Conservation (phyloP, 64 coral and sea anemone species). For the Trachythela sp. region DNA sequence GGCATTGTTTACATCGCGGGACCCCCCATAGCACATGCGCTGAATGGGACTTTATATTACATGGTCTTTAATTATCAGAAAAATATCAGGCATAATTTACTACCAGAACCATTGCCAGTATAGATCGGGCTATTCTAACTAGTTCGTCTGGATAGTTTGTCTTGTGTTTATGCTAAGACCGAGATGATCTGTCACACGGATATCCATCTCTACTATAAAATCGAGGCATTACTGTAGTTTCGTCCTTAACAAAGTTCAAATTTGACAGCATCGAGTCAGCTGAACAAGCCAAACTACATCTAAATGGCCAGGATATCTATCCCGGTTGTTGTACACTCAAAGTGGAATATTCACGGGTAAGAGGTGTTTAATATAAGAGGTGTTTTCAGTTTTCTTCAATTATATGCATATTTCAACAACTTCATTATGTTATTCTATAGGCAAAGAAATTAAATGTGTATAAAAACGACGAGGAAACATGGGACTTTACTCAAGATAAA, state of each 20-base stretch:
- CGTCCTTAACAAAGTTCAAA: conserved; percentile 55
- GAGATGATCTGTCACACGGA: neutral
- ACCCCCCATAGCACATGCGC: no score
- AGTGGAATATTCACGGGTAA: conserved; percentile 99
- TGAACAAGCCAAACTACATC: conserved; percentile 68
- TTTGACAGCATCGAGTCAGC: conserved; percentile 97
- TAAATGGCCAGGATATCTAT: conserved; percentile 98
- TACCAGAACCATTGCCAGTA: no score
- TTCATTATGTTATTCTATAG: conserved; percentile 41
- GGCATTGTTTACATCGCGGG: no score
- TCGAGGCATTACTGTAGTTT: neutral
- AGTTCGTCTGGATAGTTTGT: no score
- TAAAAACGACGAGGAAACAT: conserved; percentile 99
- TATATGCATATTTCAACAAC: neutral
- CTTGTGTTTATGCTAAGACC: no score
- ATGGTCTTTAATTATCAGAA: no score
- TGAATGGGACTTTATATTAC: no score
- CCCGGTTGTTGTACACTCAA: conserved; percentile 96
- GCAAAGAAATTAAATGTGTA: conserved; percentile 97
- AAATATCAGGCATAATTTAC: no score
- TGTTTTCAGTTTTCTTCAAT: neutral
- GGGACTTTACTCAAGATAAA: conserved; percentile 84
- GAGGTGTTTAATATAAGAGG: no score
- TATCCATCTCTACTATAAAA: no score
- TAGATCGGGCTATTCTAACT: no score